Evolutionary conservation across 2,888 invertebrate genomes (phyloP).

Genomic region (Cantharis rufa): DNA sequence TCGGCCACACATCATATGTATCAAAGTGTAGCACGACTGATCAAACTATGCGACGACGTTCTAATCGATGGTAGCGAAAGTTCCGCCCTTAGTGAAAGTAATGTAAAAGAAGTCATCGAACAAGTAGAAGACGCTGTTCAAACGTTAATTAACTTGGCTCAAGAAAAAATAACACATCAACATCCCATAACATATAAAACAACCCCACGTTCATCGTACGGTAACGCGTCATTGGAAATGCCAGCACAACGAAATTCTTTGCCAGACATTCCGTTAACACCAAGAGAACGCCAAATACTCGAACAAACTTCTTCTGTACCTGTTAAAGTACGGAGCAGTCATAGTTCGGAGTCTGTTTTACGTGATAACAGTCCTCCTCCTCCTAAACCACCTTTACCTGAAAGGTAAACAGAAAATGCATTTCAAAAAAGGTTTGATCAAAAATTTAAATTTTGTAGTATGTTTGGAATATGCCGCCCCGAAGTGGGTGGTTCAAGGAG

Average conservation of each 20-base stretch:
- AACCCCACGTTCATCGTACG: slow-evolving; percentile 55
- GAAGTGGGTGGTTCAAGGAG: slow-evolving; percentile 61
- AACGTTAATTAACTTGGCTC: slow-evolving; percentile 77
- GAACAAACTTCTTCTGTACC: slow-evolving; percentile 59
- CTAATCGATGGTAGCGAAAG: slow-evolving; percentile 74
- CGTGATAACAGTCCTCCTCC: slow-evolving; percentile 76
- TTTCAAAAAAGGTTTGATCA: neutral
- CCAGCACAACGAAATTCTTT: slow-evolving; percentile 69
- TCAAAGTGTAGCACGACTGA: slow-evolving; percentile 81
- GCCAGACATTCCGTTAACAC: slow-evolving; percentile 82
- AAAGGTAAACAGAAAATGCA: slow-evolving; percentile 60
- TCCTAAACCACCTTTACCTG: slow-evolving; percentile 88
- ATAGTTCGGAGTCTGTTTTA: slow-evolving; percentile 81
- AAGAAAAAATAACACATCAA: slow-evolving; percentile 73
- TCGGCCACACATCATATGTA: slow-evolving; percentile 87
- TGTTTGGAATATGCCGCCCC: slow-evolving; percentile 41
- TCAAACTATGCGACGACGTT: slow-evolving; percentile 89
- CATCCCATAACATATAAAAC: slow-evolving; percentile 47
- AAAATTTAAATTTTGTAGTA: neutral
- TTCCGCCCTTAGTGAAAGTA: slow-evolving; percentile 65
- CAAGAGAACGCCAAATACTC: slow-evolving; percentile 72
- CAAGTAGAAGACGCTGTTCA: slow-evolving; percentile 74
- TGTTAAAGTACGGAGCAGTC: slow-evolving; percentile 67
- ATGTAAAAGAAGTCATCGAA: slow-evolving; percentile 70
- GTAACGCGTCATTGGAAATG: slow-evolving; percentile 52